Evolutionary conservation across 2,888 invertebrate species (phyloP).

Genomic region (Parthenolecanium corni): DNA sequence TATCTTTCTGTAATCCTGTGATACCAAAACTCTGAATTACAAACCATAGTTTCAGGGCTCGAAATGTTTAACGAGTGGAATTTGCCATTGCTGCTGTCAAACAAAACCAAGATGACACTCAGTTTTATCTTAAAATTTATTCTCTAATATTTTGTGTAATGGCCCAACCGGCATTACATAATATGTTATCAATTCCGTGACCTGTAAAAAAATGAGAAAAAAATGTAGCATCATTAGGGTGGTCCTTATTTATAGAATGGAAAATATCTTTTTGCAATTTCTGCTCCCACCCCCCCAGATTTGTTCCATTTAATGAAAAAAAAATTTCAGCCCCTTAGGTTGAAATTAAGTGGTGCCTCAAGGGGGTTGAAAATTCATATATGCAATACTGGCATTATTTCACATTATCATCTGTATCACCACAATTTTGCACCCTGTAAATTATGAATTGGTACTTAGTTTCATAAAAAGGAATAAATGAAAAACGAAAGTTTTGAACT

Average conservation of each 20-base stretch:
- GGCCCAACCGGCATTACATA: conserved; percentile 43
- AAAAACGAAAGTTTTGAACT: background rate
- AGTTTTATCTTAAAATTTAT: too few species aligned
- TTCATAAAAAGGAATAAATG: too few species aligned
- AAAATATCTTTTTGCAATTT: conserved; percentile 31
- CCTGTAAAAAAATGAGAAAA: conserved; percentile 45
- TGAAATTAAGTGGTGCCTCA: too few species aligned
- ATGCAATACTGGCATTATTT: conserved; percentile 91
- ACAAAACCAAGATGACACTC: conserved; percentile 21
- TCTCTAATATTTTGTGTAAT: too few species aligned
- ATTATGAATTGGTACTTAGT: too few species aligned
- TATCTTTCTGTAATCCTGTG: conserved; percentile 80
- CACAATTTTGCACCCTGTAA: conserved; percentile 83
- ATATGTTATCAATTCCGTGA: conserved; percentile 92
- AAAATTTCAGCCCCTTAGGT: too few species aligned
- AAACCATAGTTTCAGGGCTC: conserved; percentile 91
- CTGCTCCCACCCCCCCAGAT: too few species aligned
- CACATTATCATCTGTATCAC: conserved; percentile 89
- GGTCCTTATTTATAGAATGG: background rate
- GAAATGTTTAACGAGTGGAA: conserved; percentile 82
- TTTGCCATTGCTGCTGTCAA: conserved; percentile 91
- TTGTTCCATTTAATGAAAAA: too few species aligned
- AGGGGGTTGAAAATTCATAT: conserved; percentile 90
- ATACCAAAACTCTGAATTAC: conserved; percentile 89
- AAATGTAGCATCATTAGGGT: too few species aligned